Evolutionary conservation across 2,797 vertebrate genomes (phyloP).

Genomic region (Chlorospingus flavigularis): DNA sequence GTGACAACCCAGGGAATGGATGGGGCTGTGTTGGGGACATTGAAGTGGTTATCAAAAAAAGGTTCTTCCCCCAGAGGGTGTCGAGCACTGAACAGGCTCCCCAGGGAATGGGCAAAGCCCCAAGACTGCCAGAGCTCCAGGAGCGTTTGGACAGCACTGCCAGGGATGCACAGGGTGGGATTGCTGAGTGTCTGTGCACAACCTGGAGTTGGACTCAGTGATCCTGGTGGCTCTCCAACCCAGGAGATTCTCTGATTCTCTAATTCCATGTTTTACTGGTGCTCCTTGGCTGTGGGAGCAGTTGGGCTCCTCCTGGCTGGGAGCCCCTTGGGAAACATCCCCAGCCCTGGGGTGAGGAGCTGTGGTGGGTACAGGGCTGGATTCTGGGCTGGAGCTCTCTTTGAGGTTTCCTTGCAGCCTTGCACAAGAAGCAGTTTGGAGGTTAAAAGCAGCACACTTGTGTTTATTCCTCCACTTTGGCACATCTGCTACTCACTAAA

Average conservation of each 20-base stretch:
- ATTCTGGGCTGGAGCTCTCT: neutral
- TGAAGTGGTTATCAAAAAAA: rapidly evolving
- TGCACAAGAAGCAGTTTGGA: neutral
- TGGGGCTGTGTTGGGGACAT: neutral
- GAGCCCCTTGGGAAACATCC: neutral
- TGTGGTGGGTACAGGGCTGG: rapidly evolving
- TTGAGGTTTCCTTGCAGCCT: neutral
- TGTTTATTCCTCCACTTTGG: neutral
- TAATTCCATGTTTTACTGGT: neutral
- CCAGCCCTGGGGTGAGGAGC: neutral
- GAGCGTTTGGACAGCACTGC: rapidly evolving
- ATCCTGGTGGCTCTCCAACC: neutral
- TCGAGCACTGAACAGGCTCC: rapidly evolving
- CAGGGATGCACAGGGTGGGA: neutral
- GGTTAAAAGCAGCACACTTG: neutral
- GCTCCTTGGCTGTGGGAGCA: neutral
- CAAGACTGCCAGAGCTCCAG: neutral
- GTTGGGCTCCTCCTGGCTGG: rapidly evolving
- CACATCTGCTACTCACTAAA: constrained; percentile 24
- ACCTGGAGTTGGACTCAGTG: rapidly evolving
- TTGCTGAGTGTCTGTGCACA: neutral
- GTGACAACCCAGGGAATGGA: rapidly evolving
- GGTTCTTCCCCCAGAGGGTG: neutral
- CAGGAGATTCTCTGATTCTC: neutral
- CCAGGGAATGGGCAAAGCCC: rapidly evolving